Evolutionary conservation across 2,888 invertebrate species (phyloP), one percentile per base, ranked within the genome.

Genomic region (Steinernema scapterisci): DNA sequence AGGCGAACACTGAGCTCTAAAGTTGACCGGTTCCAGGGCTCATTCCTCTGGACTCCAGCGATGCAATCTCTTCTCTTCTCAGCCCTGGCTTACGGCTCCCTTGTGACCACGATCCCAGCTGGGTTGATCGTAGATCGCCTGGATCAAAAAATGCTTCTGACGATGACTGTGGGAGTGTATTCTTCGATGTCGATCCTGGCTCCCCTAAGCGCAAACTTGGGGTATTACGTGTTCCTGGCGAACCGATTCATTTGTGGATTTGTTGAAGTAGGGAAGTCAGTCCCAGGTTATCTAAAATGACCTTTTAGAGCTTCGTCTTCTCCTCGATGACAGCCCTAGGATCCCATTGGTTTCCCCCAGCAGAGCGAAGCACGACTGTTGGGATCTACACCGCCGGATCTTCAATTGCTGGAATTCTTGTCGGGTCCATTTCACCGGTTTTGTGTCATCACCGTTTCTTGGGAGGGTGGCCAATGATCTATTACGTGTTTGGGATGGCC

Each of bases 361-460:
- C 73, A 19, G 85, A 85, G 44, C 70, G 82, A 27, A 78, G 79
- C 9, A 78, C 80, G 0, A 76, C 77, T 48, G 84, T 82, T 1
- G 81, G 83, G 1, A 73, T 85, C 43, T 85, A 81, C 73, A 85
- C 85, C 9, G 78, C 81, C 6, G 84, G 84, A 1, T 78, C 84
- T 52, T 84, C 85, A 76, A n/a, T 84, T 0, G 84, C 81, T 9
- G 73, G 78, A 1, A 75, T 80, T 6, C 48, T 83, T 13, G 72
- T 75, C 16, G 56, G 82, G 0, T 21, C 81, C 3, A 63, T 84
- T 9, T 73, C 79, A 0, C 72, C 83, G 1, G 19, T 51, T 38
- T 78, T 83, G 21, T 83, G 83, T 72, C 70, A 73, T 7, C 31
- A 76, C 9, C 63, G 63, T 9, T 71, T 80, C 7, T 51, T 79